Base-by-base conservation (phyloP, 2,888 invertebrate species). In the Dolomedes plantarius region DNA sequence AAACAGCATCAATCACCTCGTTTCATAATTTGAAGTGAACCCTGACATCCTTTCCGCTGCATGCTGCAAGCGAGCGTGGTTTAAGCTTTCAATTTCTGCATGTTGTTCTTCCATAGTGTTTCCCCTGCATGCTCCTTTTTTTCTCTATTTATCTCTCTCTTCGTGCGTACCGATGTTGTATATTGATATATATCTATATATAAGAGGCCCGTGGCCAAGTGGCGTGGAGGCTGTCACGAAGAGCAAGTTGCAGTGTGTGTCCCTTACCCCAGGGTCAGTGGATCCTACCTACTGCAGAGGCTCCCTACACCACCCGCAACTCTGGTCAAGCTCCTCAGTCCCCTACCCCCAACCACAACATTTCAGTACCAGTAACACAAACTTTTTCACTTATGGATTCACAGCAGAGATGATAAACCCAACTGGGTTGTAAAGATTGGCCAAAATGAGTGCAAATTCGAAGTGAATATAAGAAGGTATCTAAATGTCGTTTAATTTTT, bases 141-240 rank as follows among this genome's bases (percentile, higher is more conserved):
- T 64, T 73, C 73, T 73, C 69, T 39, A 19, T 41, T 36, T 71
- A 16, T 76, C 7, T 65, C 46, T 64, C 39, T 79, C 13, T 74
- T 29, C 67, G 67, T 77, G 41, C 73, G 83, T 85, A 50, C 76
- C 82, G 76, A 76, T 76, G 76, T 76, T 85, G 83, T 85, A 73
- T 77, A 56, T 56, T 56, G 56, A 29, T 29, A 65, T 65, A 31
- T 62, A 3, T 31, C 16, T 65, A 5, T 31, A 56, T 68, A 77
- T 32, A 69, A 77, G 78, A 74, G 74, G 79, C 80, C 64, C 65
- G 80, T 86, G 86, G 86, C 80, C 86, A 86, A 77, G 77, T 79
- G 86, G 80, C 73, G 87, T 82, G 82, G 87, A 87, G 77, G 87
- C 75, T 68, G 81, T 69, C 82, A 87, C 82, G 87, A 87, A 72